These are phyloP conservation scores for Brachirus orientalis DNA, from an alignment of 2,113 vertebrate species.

Conservation along the genomic window DNA sequence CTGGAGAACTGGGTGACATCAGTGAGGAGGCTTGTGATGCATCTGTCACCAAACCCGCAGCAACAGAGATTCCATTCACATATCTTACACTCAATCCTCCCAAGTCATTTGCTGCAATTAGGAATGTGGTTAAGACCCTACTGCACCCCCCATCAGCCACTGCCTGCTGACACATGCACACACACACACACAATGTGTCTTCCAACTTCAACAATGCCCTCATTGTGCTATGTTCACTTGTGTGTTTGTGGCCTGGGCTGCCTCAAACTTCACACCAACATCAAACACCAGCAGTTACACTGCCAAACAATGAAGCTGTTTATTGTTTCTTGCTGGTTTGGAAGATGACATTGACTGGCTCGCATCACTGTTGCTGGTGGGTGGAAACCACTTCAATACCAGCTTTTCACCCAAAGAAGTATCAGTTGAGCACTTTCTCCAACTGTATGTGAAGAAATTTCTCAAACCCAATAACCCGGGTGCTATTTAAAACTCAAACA, in stretches of 20 bases:
- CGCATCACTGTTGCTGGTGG: conserved; percentile 11
- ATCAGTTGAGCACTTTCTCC: background rate
- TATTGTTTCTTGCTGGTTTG: conserved; percentile 45
- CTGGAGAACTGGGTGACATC: conserved; percentile 16
- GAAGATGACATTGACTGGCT: conserved; percentile 24
- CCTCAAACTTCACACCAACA: conserved; percentile 57
- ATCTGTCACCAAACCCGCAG: conserved; percentile 45
- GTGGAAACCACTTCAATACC: conserved; percentile 5
- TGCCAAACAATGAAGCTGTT: conserved; percentile 38
- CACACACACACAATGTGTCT: conserved; percentile 25
- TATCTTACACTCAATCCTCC: conserved; percentile 40
- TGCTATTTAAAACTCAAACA: background rate
- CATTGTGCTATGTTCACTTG: conserved; percentile 62
- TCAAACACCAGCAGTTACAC: conserved; percentile 33
- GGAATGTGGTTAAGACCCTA: conserved; percentile 58
- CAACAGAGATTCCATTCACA: conserved; percentile 68
- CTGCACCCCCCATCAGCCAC: background rate
- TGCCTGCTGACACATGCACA: conserved; percentile 9
- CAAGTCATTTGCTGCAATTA: conserved; percentile 62
- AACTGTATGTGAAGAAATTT: conserved; percentile 5
- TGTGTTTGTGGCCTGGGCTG: conserved; percentile 28
- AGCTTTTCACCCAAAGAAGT: conserved; percentile 1
- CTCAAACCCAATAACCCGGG: background rate
- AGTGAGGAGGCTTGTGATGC: conserved; percentile 27
- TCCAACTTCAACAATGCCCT: conserved; percentile 61